Evolutionary conservation across 1,140 invertebrate genomes (phyloP).

Genomic region (Cydia amplana): DNA sequence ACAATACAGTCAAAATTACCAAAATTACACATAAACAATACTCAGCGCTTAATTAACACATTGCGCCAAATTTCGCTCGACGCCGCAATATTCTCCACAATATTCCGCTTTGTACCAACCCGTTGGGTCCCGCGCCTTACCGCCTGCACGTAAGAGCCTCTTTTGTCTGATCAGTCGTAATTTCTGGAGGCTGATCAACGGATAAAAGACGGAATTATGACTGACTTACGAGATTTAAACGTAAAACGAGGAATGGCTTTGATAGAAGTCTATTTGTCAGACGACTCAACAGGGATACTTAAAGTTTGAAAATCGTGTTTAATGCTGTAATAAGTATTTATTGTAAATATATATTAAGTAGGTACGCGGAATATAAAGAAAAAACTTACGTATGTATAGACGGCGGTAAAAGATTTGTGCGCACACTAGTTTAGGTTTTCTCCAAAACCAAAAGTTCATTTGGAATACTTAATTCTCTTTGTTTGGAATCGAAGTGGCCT

Average conservation of each 20-base stretch:
- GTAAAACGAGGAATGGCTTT: conserved; percentile 14
- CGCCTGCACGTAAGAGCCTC: conserved; percentile 56
- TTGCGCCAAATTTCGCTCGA: conserved; percentile 2
- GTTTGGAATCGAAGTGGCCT: too few relatives aligned
- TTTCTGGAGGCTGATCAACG: conserved; percentile 33
- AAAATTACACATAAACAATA: conserved; percentile 29
- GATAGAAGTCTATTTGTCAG: neutral
- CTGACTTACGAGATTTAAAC: conserved; percentile 40
- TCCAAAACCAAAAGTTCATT: too few relatives aligned
- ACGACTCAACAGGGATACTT: neutral
- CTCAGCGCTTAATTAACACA: conserved; percentile 30
- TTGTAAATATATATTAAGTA: too few relatives aligned
- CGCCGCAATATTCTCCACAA: neutral
- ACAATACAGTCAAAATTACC: conserved; percentile 28
- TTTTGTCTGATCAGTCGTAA: conserved; percentile 30
- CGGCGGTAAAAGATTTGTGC: too few relatives aligned
- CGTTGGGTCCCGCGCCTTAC: conserved; percentile 30
- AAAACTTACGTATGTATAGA: neutral
- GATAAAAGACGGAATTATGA: conserved; percentile 53
- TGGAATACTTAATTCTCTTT: too few relatives aligned
- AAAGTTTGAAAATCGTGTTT: neutral
- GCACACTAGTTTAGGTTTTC: too few relatives aligned
- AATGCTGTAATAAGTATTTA: neutral
- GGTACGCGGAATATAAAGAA: too few relatives aligned
- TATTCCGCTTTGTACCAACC: neutral